Percentiles rank a stretch among this genome's conserved stretches.
Evolutionary conservation across 2,888 invertebrate species (phyloP).

Genomic region (Euspilapteryx auroguttella): DNA sequence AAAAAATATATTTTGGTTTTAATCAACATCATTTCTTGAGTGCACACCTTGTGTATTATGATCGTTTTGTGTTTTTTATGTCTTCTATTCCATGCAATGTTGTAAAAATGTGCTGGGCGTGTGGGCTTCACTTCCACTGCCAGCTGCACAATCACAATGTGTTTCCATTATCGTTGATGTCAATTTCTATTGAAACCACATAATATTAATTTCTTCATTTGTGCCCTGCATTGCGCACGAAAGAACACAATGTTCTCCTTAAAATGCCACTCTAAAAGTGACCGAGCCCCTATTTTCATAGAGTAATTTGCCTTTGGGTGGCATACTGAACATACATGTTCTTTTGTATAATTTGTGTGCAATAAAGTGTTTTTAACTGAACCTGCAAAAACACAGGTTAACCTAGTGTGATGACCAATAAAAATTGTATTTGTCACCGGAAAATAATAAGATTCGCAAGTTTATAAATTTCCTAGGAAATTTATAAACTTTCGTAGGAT

Average conservation of each 20-base stretch:
- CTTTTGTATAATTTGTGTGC: too few species aligned
- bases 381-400: too few species aligned
- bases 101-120: background rate
- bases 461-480: too few species aligned
- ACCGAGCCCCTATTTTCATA: background rate
- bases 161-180: background rate
- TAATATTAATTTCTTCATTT: conserved; percentile 2
- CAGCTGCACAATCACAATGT: conserved; percentile 1
- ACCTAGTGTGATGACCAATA: too few species aligned
- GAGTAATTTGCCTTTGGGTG: background rate
- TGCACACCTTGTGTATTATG: background rate
- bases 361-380: too few species aligned
- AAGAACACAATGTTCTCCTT: background rate
- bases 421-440: too few species aligned
- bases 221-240: conserved; percentile 1
- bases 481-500: too few species aligned
- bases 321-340: background rate
- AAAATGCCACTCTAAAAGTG: background rate
- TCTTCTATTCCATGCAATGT: background rate
- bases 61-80: conserved; percentile 1
- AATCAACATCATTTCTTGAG: background rate
- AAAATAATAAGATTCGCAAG: too few species aligned
- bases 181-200: background rate
- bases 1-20: background rate
- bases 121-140: conserved; percentile 1